phyloP scores from a whole-genome alignment of 2,888 invertebrate species.

The Cheilosia pagana region DNA sequence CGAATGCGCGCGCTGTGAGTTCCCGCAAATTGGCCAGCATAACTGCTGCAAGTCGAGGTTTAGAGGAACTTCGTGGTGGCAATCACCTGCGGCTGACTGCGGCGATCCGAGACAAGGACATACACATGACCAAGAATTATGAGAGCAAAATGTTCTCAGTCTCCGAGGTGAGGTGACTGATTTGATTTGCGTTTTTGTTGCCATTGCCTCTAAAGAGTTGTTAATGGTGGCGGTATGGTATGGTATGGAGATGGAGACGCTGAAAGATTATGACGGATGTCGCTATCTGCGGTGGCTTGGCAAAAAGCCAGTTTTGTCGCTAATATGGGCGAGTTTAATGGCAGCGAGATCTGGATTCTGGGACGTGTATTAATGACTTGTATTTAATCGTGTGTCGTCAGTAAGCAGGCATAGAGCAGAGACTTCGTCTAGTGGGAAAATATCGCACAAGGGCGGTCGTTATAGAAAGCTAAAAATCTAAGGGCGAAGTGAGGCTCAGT shows the following conservation, averaged over 20 bases:
- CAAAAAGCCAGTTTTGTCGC: background rate
- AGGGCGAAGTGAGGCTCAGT: too few relatives aligned
- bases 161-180: constrained; percentile 37
- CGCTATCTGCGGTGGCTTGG: background rate
- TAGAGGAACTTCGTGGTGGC: constrained; percentile 37
- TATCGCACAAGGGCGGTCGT: too few relatives aligned
- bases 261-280: constrained; percentile 57
- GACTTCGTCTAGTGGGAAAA: too few relatives aligned
- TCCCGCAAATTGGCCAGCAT: constrained; percentile 4
- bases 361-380: constrained; percentile 14
- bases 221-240: constrained; percentile 21
- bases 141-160: constrained; percentile 24
- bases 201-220: background rate
- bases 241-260: constrained; percentile 6
- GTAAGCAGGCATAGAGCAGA: too few relatives aligned
- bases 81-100: constrained; percentile 65
- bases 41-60: constrained; percentile 11
- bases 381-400: background rate
- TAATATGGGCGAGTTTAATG: constrained; percentile 15
- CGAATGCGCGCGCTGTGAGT: constrained; percentile 14
- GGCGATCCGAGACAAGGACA: constrained; percentile 52
- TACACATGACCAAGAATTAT: constrained; percentile 57
- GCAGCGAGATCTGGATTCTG: background rate
- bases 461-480: too few relatives aligned
- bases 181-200: constrained; percentile 29